Conservation (phyloP, 2,797 vertebrate species). For the Eupleurogrammus muticus region DNA sequence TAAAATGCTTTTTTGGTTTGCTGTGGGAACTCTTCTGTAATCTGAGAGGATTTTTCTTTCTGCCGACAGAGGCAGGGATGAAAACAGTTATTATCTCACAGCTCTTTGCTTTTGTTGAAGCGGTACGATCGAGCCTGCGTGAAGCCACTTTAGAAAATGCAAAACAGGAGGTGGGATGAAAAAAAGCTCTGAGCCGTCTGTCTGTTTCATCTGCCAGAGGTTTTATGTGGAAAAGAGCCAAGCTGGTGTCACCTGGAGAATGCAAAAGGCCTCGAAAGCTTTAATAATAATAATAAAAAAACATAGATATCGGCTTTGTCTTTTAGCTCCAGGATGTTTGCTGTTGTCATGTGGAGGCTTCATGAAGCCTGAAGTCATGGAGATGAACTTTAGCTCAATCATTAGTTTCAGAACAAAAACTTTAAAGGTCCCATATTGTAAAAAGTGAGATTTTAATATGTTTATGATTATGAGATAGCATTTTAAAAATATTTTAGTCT, state of each 20-base stretch:
- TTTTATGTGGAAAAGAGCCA: conserved; percentile 13
- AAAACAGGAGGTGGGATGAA: conserved; percentile 61
- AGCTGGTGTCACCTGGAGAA: conserved; percentile 15
- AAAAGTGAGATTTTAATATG: too few species aligned
- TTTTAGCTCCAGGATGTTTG: not conserved
- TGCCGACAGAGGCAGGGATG: too few species aligned
- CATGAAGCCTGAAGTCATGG: not conserved
- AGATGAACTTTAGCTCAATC: not conserved
- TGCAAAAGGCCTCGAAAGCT: conserved; percentile 23
- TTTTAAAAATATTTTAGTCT: too few species aligned
- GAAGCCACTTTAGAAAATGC: conserved; percentile 43
- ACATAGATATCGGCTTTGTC: conserved; percentile 13
- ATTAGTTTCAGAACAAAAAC: not conserved
- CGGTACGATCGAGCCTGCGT: conserved; percentile 10
- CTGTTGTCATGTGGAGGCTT: not conserved
- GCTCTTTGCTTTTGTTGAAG: conserved; percentile 21
- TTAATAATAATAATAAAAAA: conserved; percentile 6
- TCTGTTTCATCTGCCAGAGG: conserved; percentile 42
- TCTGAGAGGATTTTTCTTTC: too few species aligned
- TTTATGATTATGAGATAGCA: too few species aligned
- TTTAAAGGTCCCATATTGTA: too few species aligned
- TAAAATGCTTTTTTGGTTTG: too few species aligned
- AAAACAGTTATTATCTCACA: too few species aligned
- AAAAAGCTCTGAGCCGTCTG: conserved; percentile 23
- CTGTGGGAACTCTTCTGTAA: too few species aligned